A percentile compares a stretch with the other conserved stretches of the same genome.
Conservation (phyloP, 2,113 vertebrate species). For the Gobiocypris rarus region DNA sequence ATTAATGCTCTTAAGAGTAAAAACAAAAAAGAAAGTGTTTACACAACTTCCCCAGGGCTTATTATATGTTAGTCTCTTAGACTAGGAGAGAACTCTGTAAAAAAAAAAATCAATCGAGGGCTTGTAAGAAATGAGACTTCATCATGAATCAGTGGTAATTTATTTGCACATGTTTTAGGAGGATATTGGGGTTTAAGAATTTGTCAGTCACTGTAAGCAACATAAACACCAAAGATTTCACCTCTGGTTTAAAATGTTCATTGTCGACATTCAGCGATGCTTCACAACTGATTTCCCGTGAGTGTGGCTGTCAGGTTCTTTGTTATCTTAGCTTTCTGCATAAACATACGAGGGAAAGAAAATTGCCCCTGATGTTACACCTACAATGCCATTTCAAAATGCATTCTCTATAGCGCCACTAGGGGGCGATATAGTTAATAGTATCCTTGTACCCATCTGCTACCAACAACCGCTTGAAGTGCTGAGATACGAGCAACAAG, state of each 20-base stretch:
- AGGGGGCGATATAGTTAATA: background rate
- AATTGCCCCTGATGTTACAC: background rate
- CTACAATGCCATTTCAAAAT: background rate
- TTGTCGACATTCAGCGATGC: background rate
- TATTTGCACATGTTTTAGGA: slow-evolving; percentile 24
- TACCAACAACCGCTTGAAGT: background rate
- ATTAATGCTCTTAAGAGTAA: slow-evolving; percentile 13
- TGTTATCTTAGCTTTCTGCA: background rate
- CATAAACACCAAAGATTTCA: slow-evolving; percentile 44
- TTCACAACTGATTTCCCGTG: background rate
- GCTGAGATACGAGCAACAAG: background rate
- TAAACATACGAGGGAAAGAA: background rate
- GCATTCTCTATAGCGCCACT: background rate
- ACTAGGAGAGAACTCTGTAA: background rate
- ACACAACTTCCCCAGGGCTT: slow-evolving; percentile 41
- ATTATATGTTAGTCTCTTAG: slow-evolving; percentile 13
- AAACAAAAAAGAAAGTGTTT: slow-evolving; percentile 41
- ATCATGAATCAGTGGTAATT: background rate
- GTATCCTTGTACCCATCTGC: background rate
- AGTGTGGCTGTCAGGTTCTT: background rate
- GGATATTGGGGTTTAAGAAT: slow-evolving; percentile 21
- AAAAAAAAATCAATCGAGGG: slow-evolving; percentile 3
- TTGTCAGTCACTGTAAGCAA: slow-evolving; percentile 8
- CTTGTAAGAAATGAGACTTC: background rate
- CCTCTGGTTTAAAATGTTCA: background rate